A percentile compares a stretch with the other conserved stretches of the same genome.
These are phyloP conservation scores for Scolopax mira DNA, from an alignment of 2,113 vertebrate genomes.

Conservation along the genomic window DNA sequence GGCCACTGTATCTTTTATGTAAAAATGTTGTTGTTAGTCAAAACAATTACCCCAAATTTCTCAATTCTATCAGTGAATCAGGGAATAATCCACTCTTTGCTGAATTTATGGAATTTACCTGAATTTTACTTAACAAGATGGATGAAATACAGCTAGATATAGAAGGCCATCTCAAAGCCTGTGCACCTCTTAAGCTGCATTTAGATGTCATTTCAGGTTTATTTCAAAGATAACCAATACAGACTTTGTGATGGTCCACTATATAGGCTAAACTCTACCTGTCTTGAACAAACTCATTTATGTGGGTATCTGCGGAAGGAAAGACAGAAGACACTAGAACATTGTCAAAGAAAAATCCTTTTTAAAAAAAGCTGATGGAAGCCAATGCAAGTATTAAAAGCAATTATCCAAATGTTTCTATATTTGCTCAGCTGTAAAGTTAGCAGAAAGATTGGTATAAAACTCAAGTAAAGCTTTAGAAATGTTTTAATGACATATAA, in stretches of 20 bases:
- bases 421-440: conserved; percentile 13
- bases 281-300: neutral
- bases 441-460: neutral
- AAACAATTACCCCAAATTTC: neutral
- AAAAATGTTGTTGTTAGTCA: neutral
- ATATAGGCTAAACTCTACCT: neutral
- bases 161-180: neutral
- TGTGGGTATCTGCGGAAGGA: neutral
- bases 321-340: neutral
- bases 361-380: neutral
- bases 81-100: neutral
- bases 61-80: neutral
- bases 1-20: neutral
- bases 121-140: neutral
- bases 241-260: neutral
- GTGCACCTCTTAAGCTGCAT: neutral
- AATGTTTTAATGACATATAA: conserved; percentile 43
- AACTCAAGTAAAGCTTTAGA: conserved; percentile 23
- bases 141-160: neutral
- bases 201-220: neutral
- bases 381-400: conserved; percentile 26
- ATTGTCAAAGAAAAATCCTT: neutral
- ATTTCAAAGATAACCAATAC: neutral
- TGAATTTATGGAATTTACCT: too few relatives aligned
- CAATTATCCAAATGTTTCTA: conserved; percentile 37